Percentiles rank a stretch among this genome's conserved stretches.
Evolutionary conservation across 2,888 invertebrate genomes (phyloP).

Genomic region (Papilio demoleus): DNA sequence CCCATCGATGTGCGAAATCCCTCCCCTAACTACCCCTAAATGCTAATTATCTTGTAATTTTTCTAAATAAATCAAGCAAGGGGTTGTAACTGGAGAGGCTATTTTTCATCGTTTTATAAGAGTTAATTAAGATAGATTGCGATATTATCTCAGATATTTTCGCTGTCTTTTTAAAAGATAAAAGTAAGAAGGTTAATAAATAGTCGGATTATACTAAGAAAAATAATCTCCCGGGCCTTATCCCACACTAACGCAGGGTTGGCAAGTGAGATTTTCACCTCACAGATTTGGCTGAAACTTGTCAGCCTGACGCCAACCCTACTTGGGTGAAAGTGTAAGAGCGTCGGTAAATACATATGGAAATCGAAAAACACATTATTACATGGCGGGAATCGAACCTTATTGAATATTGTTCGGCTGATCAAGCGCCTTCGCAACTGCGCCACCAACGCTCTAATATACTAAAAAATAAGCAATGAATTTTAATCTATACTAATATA

Average conservation of each 20-base stretch:
- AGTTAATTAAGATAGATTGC: conserved; percentile 27
- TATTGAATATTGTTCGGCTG: too few species aligned
- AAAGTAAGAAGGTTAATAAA: not conserved
- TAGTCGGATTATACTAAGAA: not conserved
- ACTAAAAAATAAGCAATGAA: not conserved
- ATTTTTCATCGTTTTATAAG: conserved; percentile 22
- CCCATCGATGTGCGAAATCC: conserved; percentile 69
- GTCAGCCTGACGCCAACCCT: too few species aligned
- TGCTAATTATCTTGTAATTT: conserved; percentile 42
- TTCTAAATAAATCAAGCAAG: conserved; percentile 37
- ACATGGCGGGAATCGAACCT: too few species aligned
- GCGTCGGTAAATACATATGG: too few species aligned
- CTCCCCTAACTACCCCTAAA: conserved; percentile 40
- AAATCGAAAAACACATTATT: too few species aligned
- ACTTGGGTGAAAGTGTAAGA: too few species aligned
- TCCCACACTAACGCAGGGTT: too few species aligned
- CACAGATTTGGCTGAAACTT: too few species aligned
- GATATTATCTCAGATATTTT: not conserved
- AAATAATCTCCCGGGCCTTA: too few species aligned
- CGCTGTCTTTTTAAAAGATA: not conserved
- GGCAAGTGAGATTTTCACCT: too few species aligned
- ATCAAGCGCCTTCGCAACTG: too few species aligned
- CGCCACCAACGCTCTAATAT: too few species aligned
- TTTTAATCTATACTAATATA: not conserved
- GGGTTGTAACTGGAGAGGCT: conserved; percentile 26